Evolutionary conservation across 2,797 vertebrate species (phyloP).

Genomic region (Alectoris magna): DNA sequence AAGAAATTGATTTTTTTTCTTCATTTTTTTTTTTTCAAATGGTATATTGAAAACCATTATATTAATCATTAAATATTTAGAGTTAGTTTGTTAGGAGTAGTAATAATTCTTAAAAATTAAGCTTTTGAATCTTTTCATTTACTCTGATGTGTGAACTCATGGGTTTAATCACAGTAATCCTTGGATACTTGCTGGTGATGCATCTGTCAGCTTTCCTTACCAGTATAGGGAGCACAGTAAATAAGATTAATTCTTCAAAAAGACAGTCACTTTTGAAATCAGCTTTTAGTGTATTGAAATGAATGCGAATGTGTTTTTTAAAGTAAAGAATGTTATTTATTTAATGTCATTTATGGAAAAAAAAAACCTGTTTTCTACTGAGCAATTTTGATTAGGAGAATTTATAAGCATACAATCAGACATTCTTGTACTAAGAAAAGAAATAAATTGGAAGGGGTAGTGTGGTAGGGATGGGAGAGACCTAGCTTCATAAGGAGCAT

Average conservation of each 20-base stretch:
- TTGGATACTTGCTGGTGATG: conserved; percentile 47
- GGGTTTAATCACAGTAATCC: conserved; percentile 65
- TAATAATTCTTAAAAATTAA: conserved; percentile 19
- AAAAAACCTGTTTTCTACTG: conserved; percentile 1
- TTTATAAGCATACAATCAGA: neutral
- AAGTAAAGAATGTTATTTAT: conserved; percentile 50
- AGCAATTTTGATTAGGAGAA: conserved; percentile 25
- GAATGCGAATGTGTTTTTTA: neutral
- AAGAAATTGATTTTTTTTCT: neutral
- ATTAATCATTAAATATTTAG: conserved; percentile 74
- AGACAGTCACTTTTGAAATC: conserved; percentile 62
- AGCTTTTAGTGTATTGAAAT: conserved; percentile 49
- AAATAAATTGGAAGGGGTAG: neutral
- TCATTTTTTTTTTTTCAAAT: neutral
- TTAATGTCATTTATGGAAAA: conserved; percentile 23
- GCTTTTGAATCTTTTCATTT: conserved; percentile 67
- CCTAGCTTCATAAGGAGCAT: neutral
- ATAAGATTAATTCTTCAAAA: conserved; percentile 62
- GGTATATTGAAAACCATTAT: neutral
- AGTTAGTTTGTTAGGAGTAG: conserved; percentile 41
- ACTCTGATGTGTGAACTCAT: neutral
- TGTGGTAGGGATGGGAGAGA: neutral
- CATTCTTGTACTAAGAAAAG: neutral
- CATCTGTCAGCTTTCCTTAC: conserved; percentile 41
- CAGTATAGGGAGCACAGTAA: conserved; percentile 31